Evolutionary conservation across 2,888 invertebrate genomes (phyloP).

Genomic region (Bedellia somnulentella): DNA sequence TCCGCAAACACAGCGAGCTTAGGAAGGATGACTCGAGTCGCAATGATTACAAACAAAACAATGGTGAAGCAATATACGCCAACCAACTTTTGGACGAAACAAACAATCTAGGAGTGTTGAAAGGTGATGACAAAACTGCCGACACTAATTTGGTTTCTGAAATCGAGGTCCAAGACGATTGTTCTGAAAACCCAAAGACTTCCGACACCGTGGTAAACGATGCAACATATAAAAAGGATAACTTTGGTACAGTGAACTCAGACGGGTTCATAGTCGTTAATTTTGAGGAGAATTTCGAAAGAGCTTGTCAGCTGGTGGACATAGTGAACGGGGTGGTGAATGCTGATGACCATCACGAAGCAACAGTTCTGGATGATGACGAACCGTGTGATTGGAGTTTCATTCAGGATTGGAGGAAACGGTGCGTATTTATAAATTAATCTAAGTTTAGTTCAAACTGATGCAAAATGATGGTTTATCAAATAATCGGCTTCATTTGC

Average conservation of each 20-base stretch:
- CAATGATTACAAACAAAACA: conserved; percentile 20
- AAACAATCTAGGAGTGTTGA: conserved; percentile 26
- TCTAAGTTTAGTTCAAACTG: no score
- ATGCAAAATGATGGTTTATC: no score
- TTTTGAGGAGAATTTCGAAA: conserved; percentile 64
- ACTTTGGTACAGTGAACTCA: conserved; percentile 35
- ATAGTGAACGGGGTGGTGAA: conserved; percentile 46
- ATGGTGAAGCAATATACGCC: conserved; percentile 47
- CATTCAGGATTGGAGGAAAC: conserved; percentile 72
- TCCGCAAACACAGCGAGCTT: conserved; percentile 48
- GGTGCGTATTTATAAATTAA: conserved; percentile 57
- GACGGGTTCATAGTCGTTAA: conserved; percentile 64
- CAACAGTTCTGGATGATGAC: conserved; percentile 44
- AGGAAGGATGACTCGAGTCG: conserved; percentile 35
- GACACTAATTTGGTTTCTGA: conserved; percentile 36
- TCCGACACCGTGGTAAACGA: conserved; percentile 27
- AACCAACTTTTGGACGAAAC: conserved; percentile 38
- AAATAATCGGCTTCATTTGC: no score
- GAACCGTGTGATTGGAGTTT: conserved; percentile 72
- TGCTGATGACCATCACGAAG: conserved; percentile 41
- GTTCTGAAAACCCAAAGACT: conserved; percentile 38
- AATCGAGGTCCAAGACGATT: conserved; percentile 43
- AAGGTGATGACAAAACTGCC: conserved; percentile 33
- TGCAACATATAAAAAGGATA: conserved; percentile 43
- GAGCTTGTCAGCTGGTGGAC: conserved; percentile 64